These are phyloP conservation scores for Diloba caeruleocephala DNA, from an alignment of 2,888 invertebrate genomes.

Conservation along the genomic window DNA sequence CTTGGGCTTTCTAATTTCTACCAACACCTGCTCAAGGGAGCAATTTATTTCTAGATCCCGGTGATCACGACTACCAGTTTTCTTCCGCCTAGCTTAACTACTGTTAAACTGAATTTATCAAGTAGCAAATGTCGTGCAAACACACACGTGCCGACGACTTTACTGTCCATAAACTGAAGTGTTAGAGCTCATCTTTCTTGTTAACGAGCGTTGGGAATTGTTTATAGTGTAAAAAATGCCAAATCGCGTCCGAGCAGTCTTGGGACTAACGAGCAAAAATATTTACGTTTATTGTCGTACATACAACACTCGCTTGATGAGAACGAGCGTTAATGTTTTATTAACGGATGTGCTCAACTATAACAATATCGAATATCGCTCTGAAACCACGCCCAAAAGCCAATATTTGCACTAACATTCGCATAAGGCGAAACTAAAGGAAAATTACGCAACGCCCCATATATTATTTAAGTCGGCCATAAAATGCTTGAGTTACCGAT, in stretches of 20 bases:
- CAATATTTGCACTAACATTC: constrained; percentile 73
- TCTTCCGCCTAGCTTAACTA: constrained; percentile 50
- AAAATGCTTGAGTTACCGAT: constrained; percentile 86
- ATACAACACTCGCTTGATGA: constrained; percentile 60
- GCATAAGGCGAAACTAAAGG: constrained; percentile 71
- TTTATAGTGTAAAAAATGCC: constrained; percentile 85
- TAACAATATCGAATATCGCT: constrained; percentile 44
- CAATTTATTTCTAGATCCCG: constrained; percentile 52
- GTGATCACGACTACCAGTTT: constrained; percentile 41
- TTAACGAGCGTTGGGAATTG: constrained; percentile 85
- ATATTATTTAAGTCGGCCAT: constrained; percentile 82
- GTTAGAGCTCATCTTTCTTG: constrained; percentile 88
- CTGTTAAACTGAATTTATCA: constrained; percentile 67
- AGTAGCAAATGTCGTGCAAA: constrained; percentile 71
- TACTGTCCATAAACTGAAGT: constrained; percentile 85
- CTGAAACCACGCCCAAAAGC: constrained; percentile 54
- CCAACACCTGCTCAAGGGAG: constrained; percentile 53
- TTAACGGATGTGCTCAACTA: constrained; percentile 39
- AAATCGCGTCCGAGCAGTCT: constrained; percentile 71
- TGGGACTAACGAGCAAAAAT: constrained; percentile 76
- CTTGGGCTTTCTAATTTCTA: constrained; percentile 44
- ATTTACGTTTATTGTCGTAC: constrained; percentile 76
- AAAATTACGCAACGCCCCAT: constrained; percentile 84
- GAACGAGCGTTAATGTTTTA: constrained; percentile 55
- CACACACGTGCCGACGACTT: constrained; percentile 81